phyloP scores from a whole-genome alignment of 2,888 invertebrate genomes.

The Pseudococcus jackbeardsleyi region DNA sequence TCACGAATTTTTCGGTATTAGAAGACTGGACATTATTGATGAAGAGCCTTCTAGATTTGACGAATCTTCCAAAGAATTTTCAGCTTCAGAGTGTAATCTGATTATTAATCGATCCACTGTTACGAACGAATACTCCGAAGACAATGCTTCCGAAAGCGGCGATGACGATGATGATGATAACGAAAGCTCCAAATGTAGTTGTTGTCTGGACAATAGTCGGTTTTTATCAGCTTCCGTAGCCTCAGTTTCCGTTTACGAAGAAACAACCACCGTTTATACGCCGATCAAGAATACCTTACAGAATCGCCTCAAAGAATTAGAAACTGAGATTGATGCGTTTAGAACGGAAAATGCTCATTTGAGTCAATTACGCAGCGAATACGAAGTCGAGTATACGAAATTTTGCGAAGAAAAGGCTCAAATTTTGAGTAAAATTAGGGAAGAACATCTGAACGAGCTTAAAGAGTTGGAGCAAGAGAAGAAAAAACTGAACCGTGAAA shows the following conservation, averaged over 20 bases:
- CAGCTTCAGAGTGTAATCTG: not conserved
- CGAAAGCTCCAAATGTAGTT: constrained; percentile 51
- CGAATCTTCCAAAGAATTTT: constrained; percentile 29
- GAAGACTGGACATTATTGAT: constrained; percentile 46
- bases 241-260: constrained; percentile 22
- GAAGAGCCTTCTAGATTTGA: constrained; percentile 63
- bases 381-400: constrained; percentile 73
- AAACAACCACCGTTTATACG: constrained; percentile 48
- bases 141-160: not conserved
- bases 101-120: not conserved
- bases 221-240: constrained; percentile 55
- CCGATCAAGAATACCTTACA: constrained; percentile 42
- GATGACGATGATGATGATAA: constrained; percentile 41
- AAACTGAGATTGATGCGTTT: constrained; percentile 76
- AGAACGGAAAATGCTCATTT: constrained; percentile 73
- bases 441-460: constrained; percentile 77
- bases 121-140: not conserved
- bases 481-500: constrained; percentile 78
- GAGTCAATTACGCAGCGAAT: constrained; percentile 70
- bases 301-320: constrained; percentile 76
- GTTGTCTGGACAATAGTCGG: constrained; percentile 36
- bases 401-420: constrained; percentile 74
- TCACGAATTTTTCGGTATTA: constrained; percentile 45
- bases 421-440: constrained; percentile 72
- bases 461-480: constrained; percentile 79